A percentile compares a stretch with the other conserved stretches of the same genome.
Conservation (phyloP, 2,113 vertebrate species). For the Halichoeres trimaculatus region DNA sequence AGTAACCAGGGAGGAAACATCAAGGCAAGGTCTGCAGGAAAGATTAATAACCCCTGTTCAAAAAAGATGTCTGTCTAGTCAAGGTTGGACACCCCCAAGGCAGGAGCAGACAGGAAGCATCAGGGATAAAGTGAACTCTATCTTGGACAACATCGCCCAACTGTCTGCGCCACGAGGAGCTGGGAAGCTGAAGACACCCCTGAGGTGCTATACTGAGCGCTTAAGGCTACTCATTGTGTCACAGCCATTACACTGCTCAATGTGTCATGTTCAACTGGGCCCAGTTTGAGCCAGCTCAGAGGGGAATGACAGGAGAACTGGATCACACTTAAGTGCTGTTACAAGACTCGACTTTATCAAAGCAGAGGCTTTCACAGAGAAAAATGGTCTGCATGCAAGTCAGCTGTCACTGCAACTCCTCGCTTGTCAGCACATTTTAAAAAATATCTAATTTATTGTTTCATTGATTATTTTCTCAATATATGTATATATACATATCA, state of each 20-base stretch:
- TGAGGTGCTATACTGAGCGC: conserved; percentile 58
- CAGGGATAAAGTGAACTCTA: conserved; percentile 49
- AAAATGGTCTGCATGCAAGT: conserved; percentile 1
- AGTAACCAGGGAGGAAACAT: conserved; percentile 24
- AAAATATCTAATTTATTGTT: no score
- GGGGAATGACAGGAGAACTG: conserved; percentile 14
- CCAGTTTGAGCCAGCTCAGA: conserved; percentile 31
- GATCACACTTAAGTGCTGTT: conserved; percentile 11
- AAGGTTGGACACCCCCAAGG: conserved; percentile 45
- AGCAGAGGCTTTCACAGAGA: conserved; percentile 5
- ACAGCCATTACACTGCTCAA: conserved; percentile 38
- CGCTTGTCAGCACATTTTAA: no score
- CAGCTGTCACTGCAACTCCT: neutral
- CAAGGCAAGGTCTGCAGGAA: conserved; percentile 39
- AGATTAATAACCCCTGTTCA: conserved; percentile 48
- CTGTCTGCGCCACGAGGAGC: conserved; percentile 35
- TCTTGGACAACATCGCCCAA: conserved; percentile 52
- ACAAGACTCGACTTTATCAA: neutral
- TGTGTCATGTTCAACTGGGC: conserved; percentile 58
- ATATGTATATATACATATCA: no score
- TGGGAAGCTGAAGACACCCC: conserved; percentile 62
- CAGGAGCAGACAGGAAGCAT: conserved; percentile 39
- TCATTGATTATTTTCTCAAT: no score
- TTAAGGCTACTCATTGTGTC: conserved; percentile 59
- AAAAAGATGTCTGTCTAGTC: conserved; percentile 38